These are phyloP conservation scores for Drosophila paramelanica DNA, from an alignment of 2,888 invertebrate species.

Conservation along the genomic window DNA sequence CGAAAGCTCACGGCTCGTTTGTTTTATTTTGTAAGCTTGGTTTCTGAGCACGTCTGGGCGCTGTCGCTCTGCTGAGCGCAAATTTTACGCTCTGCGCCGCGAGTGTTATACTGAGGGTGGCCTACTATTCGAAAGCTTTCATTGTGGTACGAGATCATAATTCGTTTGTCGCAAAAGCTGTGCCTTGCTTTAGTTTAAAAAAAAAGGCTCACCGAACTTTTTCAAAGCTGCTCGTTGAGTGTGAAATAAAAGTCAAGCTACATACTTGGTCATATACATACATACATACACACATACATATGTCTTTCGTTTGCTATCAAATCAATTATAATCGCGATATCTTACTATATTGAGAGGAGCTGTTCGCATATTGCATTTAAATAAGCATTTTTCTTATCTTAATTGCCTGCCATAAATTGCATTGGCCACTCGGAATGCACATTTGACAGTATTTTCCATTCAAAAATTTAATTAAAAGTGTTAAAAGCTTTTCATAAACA, in stretches of 20 bases:
- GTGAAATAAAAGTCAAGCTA: constrained; percentile 5
- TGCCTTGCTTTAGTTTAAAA: not conserved
- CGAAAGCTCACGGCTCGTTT: constrained; percentile 39
- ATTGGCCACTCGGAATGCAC: constrained; percentile 14
- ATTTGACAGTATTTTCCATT: constrained; percentile 35
- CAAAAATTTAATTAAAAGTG: constrained; percentile 60
- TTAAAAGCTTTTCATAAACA: constrained; percentile 66
- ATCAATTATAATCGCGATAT: constrained; percentile 4
- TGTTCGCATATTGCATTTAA: constrained; percentile 16
- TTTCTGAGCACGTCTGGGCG: constrained; percentile 33
- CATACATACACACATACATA: no score
- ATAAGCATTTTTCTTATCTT: constrained; percentile 41
- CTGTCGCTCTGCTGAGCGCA: constrained; percentile 6
- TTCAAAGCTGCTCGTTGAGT: not conserved
- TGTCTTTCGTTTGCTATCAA: not conserved
- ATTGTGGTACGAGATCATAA: constrained; percentile 33
- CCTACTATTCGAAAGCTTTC: constrained; percentile 25
- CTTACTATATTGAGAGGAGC: not conserved
- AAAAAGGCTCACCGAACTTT: constrained; percentile 41
- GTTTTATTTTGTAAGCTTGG: constrained; percentile 51
- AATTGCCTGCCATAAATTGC: constrained; percentile 54
- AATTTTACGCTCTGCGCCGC: constrained; percentile 19
- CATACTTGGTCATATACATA: not conserved
- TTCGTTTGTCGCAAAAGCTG: constrained; percentile 32
- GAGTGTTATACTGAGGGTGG: constrained; percentile 32